Base-by-base conservation (phyloP, 1,140 invertebrate genomes). In the Bombus breviceps region DNA sequence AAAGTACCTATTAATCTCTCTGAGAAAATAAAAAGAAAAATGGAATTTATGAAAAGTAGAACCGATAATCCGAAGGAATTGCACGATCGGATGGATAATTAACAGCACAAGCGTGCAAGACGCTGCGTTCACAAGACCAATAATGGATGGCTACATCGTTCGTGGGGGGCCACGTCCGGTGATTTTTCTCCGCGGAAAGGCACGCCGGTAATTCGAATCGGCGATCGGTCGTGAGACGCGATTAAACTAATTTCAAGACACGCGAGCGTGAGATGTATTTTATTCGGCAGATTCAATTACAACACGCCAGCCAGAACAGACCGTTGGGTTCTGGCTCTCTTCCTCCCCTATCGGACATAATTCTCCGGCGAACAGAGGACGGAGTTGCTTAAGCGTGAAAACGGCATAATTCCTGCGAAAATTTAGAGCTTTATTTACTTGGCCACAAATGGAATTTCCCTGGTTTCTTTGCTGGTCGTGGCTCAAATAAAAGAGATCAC, bases 401-500 rank as follows among this genome's bases (percentile, higher is more conserved):
- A 85, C 78, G 84, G 59, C 79, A 85, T 85, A 86, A 89, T 86
- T 89, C 88, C 73, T 41, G 84, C 76, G 79, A 88, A 80, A 83
- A 86, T 88, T 80, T 85, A 88, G 64, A n/a, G 74, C 81, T 81
- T 89, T 89, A 89, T 89, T 89, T 89, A 89, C 86, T 89, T 32
- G 76, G 79, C 88, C 84, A 81, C 88, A 86, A 89, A 89, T 89
- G 81, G 88, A 83, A 89, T 89, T 89, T 89, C 66, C 88, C 74
- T 66, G 39, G 59, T 85, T 34, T 22, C 57, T 64, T 72, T 34
- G 25, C 59, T 34, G 57, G 15, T 74, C 85, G 59, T 85, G 57
- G 78, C 34, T 79, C 88, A 82, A 90, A 90, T 87, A 90, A 90
- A 88, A 90, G 86, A 90, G 89, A 90, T 90, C 66, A 69, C 72